phyloP scores from a whole-genome alignment of 2,797 vertebrate species.

The Merluccius polli region DNA sequence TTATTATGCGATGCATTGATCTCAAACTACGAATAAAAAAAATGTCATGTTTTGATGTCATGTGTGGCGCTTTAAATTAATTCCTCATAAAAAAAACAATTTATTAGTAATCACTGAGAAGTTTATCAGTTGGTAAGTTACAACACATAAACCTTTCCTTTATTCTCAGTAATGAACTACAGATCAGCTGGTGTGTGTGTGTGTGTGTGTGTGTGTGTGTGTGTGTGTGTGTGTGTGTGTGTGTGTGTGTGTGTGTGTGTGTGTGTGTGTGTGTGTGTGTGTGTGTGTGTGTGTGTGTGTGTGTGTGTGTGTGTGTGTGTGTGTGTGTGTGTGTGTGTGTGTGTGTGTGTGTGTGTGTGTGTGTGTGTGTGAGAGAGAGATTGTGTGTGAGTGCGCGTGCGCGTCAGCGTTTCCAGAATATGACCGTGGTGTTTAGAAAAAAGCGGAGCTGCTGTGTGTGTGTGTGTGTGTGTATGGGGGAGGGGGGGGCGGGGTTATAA shows the following conservation, averaged over 20 bases:
- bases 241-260: neutral
- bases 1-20: neutral
- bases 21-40: neutral
- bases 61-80: neutral
- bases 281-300: slow-evolving; percentile 7
- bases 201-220: too few relatives aligned
- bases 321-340: slow-evolving; percentile 5
- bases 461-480: too few relatives aligned
- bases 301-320: neutral
- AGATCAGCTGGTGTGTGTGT: too few relatives aligned
- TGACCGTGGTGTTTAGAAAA: neutral
- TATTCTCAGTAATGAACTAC: too few relatives aligned
- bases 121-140: neutral
- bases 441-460: too few relatives aligned
- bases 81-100: neutral
- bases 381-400: neutral
- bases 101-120: too few relatives aligned
- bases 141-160: too few relatives aligned
- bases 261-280: neutral
- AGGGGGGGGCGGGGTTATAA: neutral
- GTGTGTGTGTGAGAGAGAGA: neutral
- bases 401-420: neutral
- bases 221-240: too few relatives aligned
- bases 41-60: neutral
- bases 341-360: neutral